Conservation (phyloP, 2,113 vertebrate genomes). For the Brachionichthys hirsutus region DNA sequence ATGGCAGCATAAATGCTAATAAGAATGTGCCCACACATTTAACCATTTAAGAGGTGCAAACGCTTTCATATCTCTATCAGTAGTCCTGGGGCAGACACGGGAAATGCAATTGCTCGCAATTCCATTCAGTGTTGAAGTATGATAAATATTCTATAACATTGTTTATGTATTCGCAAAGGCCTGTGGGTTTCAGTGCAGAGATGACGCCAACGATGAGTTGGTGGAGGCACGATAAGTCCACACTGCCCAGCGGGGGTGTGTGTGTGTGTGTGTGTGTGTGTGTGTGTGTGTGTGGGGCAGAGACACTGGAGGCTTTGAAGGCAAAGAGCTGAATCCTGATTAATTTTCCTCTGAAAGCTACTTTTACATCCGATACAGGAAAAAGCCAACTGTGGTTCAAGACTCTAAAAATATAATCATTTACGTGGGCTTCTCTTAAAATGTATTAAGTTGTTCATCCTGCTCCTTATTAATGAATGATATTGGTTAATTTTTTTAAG, state of each 20-base stretch:
- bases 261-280: conserved; percentile 16
- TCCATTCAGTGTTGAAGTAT: conserved; percentile 45
- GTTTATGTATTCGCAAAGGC: conserved; percentile 59
- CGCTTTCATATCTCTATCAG: conserved; percentile 33
- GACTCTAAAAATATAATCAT: conserved; percentile 6
- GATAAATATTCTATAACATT: conserved; percentile 71
- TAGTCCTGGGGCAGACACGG: conserved; percentile 37
- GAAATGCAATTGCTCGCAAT: conserved; percentile 43
- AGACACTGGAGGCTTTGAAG: conserved; percentile 59
- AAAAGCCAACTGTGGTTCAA: conserved; percentile 23
- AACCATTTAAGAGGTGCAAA: conserved; percentile 38
- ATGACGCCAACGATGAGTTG: conserved; percentile 44
- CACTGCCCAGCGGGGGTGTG: conserved; percentile 37
- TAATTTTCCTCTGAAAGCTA: conserved; percentile 61
- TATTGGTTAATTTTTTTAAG: neutral
- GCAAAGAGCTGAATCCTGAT: conserved; percentile 64
- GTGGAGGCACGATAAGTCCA: conserved; percentile 51
- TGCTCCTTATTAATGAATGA: neutral
- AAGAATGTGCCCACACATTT: conserved; percentile 15
- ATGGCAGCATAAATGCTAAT: conserved; percentile 52
- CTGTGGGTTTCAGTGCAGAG: conserved; percentile 43
- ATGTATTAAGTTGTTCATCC: conserved; percentile 12
- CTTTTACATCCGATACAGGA: conserved; percentile 47
- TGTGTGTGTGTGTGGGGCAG: conserved; percentile 23
- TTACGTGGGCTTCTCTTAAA: conserved; percentile 17